A percentile compares a stretch with the other conserved stretches of the same genome.
These are phyloP conservation scores for Drosophila rhopaloa DNA, from an alignment of 1,140 invertebrate genomes.

Conservation along the genomic window DNA sequence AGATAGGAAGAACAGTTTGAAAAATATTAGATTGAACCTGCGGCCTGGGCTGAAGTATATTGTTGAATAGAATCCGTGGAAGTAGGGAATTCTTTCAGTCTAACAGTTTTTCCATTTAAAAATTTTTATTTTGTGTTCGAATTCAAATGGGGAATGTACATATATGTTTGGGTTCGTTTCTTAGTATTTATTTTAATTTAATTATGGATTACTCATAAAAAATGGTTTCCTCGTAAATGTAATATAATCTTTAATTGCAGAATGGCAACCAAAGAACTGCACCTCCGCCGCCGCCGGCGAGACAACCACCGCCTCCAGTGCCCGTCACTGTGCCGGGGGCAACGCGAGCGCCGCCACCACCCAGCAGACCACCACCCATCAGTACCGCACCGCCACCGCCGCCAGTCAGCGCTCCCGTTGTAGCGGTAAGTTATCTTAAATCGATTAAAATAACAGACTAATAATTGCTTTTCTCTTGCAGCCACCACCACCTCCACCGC, in stretches of 20 bases:
- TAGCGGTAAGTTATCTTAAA: constrained; percentile 61
- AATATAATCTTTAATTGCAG: constrained; percentile 35
- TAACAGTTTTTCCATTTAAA: too few relatives aligned
- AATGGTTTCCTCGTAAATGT: too few relatives aligned
- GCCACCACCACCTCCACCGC: constrained; percentile 77
- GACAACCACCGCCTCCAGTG: constrained; percentile 83
- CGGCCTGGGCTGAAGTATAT: too few relatives aligned
- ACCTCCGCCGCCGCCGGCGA: constrained; percentile 85
- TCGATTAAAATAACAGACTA: neutral
- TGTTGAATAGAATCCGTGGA: too few relatives aligned
- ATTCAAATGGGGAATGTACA: too few relatives aligned
- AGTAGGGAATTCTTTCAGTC: too few relatives aligned
- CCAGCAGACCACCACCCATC: constrained; percentile 81
- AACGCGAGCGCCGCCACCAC: constrained; percentile 72
- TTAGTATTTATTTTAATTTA: too few relatives aligned
- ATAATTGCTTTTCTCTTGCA: constrained; percentile 15
- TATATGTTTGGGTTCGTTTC: too few relatives aligned
- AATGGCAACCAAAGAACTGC: constrained; percentile 84
- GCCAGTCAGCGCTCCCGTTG: constrained; percentile 63
- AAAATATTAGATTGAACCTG: too few relatives aligned
- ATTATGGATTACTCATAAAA: too few relatives aligned
- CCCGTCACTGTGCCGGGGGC: constrained; percentile 80
- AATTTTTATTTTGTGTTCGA: too few relatives aligned
- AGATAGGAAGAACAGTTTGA: neutral
- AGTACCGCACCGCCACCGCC: constrained; percentile 70